Percentiles rank a stretch among this genome's conserved stretches.
These are phyloP conservation scores for Sitophilus oryzae DNA, from an alignment of 1,140 invertebrate species.

Conservation along the genomic window DNA sequence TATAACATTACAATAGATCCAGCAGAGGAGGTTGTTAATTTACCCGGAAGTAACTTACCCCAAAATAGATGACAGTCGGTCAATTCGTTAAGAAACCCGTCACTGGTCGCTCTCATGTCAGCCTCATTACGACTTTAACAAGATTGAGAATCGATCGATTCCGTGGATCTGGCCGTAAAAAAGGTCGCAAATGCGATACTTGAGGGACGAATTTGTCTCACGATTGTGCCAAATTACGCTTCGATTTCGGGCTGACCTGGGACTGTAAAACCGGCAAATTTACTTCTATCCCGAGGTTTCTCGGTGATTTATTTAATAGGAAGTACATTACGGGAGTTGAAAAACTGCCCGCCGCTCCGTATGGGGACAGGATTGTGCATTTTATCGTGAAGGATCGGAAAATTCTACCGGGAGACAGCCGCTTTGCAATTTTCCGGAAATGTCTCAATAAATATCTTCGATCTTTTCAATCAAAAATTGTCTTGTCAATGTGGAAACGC, in stretches of 20 bases:
- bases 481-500: no score
- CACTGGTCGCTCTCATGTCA: background rate
- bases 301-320: conserved; percentile 18
- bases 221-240: conserved; percentile 19
- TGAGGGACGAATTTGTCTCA: conserved; percentile 21
- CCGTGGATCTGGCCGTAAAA: background rate
- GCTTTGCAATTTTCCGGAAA: no score
- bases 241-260: conserved; percentile 23
- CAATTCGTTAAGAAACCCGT: background rate
- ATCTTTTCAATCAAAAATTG: no score
- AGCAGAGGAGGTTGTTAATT: background rate
- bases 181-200: conserved; percentile 11
- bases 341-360: no score
- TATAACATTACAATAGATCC: no score
- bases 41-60: background rate
- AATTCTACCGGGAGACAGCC: no score
- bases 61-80: background rate
- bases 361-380: no score
- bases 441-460: no score
- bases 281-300: conserved; percentile 18
- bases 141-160: background rate
- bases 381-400: no score
- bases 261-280: conserved; percentile 24
- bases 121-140: background rate
- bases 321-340: conserved; percentile 9